Percentiles rank a stretch among this genome's conserved stretches.
These are phyloP conservation scores for Eremophila alpestris DNA, from an alignment of 2,797 vertebrate species.

Conservation along the genomic window DNA sequence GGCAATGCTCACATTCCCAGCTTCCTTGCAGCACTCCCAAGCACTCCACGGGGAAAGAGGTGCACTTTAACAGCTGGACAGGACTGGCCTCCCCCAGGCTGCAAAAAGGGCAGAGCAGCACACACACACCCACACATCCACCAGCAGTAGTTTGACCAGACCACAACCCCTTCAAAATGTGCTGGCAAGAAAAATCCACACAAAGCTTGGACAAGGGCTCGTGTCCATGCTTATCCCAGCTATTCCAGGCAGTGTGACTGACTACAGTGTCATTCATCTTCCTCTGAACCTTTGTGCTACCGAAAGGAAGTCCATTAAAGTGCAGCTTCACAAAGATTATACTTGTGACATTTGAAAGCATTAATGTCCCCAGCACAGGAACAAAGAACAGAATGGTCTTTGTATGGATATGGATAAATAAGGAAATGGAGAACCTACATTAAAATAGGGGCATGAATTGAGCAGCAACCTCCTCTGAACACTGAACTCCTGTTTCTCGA, in stretches of 20 bases:
- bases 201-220: not conserved
- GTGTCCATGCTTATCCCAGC: not conserved
- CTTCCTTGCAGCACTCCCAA: not conserved
- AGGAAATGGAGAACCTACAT: not conserved
- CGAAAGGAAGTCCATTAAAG: not conserved
- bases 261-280: not conserved
- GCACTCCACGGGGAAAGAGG: not conserved
- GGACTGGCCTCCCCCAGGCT: not conserved
- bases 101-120: not conserved
- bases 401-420: not conserved
- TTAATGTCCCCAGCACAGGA: not conserved
- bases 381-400: not conserved
- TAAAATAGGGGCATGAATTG: not conserved
- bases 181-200: not conserved
- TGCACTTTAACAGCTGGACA: not conserved
- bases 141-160: not conserved
- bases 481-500: not conserved
- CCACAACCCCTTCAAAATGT: not conserved
- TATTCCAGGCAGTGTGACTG: not conserved
- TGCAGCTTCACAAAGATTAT: not conserved
- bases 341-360: not conserved
- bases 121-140: rapidly evolving
- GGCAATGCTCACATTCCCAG: not conserved
- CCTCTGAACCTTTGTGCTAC: not conserved
- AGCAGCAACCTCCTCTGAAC: not conserved